These are phyloP conservation scores for Porites australiensis DNA, from an alignment of 64 coral and sea anemone species.

Conservation along the genomic window DNA sequence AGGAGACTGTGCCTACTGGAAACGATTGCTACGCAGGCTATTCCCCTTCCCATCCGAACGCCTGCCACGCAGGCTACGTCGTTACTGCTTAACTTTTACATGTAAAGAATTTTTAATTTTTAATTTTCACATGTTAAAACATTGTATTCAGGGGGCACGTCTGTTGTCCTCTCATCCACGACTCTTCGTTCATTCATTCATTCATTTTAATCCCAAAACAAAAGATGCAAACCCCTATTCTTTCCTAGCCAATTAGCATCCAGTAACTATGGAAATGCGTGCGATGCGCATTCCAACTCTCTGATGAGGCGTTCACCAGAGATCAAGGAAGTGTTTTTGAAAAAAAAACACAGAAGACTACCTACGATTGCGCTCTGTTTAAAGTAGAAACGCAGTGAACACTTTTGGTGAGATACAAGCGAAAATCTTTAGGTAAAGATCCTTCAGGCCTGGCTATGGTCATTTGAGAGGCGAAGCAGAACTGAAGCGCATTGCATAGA, in stretches of 20 bases:
- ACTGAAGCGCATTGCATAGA: not conserved
- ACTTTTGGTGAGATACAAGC: not conserved
- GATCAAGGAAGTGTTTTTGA: too few relatives aligned
- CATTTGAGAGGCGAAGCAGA: too few relatives aligned
- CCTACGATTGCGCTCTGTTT: not conserved
- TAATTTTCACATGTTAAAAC: too few relatives aligned
- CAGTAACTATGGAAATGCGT: conserved; percentile 43
- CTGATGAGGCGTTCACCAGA: not conserved
- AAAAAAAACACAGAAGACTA: too few relatives aligned
- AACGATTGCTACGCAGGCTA: too few relatives aligned
- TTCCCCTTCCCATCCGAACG: too few relatives aligned
- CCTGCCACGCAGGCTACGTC: too few relatives aligned
- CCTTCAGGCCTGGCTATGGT: not conserved
- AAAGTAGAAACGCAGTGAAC: not conserved
- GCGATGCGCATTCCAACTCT: not conserved
- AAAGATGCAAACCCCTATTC: not conserved
- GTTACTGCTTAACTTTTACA: too few relatives aligned
- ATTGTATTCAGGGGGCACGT: too few relatives aligned
- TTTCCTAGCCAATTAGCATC: not conserved
- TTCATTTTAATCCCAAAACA: not conserved
- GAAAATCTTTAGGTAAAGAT: not conserved
- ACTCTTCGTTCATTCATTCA: not conserved
- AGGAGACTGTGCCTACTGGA: too few relatives aligned
- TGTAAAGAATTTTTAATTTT: too few relatives aligned
- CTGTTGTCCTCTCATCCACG: too few relatives aligned